phyloP scores from a whole-genome alignment of 1,140 invertebrate genomes.

The Cylas formicarius region DNA sequence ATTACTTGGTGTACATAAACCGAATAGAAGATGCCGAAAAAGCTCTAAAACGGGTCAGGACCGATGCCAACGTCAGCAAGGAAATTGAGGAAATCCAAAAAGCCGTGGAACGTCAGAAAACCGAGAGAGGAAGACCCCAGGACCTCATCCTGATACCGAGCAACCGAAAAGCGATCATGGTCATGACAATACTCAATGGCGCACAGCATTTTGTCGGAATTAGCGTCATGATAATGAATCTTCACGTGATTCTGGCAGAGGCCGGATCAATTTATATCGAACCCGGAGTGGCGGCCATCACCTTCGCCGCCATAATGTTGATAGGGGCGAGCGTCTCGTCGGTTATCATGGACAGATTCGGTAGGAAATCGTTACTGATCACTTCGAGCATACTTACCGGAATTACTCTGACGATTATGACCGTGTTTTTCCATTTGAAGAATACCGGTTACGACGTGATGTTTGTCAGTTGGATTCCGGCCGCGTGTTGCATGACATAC shows the following conservation, averaged over 20 bases:
- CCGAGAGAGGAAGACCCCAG: constrained; percentile 23
- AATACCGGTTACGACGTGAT: constrained; percentile 14
- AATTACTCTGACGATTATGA: constrained; percentile 18
- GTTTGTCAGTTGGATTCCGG: constrained; percentile 27
- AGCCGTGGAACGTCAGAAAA: constrained; percentile 26
- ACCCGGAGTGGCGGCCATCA: constrained; percentile 36
- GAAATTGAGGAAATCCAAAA: constrained; percentile 27
- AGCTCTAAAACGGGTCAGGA: constrained; percentile 47
- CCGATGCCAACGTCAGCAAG: constrained; percentile 40
- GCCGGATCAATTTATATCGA: constrained; percentile 37
- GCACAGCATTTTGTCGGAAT: constrained; percentile 30
- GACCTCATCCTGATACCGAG: constrained; percentile 30
- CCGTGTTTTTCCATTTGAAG: constrained; percentile 32
- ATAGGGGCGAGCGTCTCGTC: constrained; percentile 32
- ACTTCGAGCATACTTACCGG: constrained; percentile 24
- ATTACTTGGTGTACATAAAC: constrained; percentile 30
- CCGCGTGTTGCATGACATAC: constrained; percentile 28
- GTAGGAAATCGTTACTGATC: constrained; percentile 43
- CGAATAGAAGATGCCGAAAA: constrained; percentile 44
- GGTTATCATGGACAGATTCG: constrained; percentile 40
- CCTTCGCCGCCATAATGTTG: constrained; percentile 40
- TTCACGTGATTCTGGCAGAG: constrained; percentile 42
- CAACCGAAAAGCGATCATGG: constrained; percentile 30
- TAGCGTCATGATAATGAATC: constrained; percentile 50
- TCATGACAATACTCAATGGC: constrained; percentile 30